Evolutionary conservation across 2,113 vertebrate genomes (phyloP).

Genomic region (Geococcyx californianus): DNA sequence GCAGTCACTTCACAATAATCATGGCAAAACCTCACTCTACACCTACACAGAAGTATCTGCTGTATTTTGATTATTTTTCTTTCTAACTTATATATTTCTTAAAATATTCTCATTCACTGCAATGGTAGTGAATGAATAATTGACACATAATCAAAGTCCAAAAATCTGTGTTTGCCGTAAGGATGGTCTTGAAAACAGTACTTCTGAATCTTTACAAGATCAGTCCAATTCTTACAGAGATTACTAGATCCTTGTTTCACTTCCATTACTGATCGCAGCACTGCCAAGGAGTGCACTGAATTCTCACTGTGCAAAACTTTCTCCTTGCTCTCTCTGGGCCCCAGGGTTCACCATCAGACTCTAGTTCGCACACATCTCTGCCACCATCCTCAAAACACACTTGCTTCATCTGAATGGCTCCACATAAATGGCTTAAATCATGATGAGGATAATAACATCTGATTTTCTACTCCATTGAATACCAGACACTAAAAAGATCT

Average conservation of each 20-base stretch:
- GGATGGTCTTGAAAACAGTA: neutral
- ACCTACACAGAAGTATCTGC: neutral
- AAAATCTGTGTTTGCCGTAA: neutral
- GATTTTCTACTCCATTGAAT: neutral
- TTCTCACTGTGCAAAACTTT: neutral
- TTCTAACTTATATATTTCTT: neutral
- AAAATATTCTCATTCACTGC: neutral
- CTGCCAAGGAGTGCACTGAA: neutral
- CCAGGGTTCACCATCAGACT: neutral
- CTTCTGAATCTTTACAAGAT: neutral
- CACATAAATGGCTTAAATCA: neutral
- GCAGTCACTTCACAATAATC: neutral
- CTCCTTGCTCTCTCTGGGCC: neutral
- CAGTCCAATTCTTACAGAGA: neutral
- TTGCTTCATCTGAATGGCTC: neutral
- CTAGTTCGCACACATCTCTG: neutral
- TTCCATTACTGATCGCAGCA: neutral
- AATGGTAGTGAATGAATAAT: neutral
- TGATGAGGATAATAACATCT: neutral
- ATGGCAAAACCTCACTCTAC: neutral
- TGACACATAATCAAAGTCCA: neutral
- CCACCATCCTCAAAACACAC: neutral
- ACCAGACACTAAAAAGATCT: neutral
- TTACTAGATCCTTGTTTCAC: neutral
- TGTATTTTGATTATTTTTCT: neutral